Evolutionary conservation across 2,888 invertebrate species (phyloP), one percentile per base, ranked within the genome.

Genomic region (Ophion ellenae): DNA sequence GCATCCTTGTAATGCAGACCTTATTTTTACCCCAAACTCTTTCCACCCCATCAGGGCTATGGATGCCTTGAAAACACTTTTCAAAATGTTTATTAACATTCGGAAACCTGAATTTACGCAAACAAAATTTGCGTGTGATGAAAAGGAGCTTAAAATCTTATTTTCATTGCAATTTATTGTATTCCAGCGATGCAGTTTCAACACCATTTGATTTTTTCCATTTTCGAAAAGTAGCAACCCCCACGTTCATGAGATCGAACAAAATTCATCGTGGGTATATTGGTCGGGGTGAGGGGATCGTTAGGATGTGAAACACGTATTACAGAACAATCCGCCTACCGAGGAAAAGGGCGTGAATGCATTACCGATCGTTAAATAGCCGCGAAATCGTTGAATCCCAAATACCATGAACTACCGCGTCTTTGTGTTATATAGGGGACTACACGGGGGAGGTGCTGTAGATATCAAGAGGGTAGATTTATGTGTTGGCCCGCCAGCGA

Each of bases 381-480:
- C 59, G 66, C 40, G 64, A 83, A 85, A 67, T 61, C 75, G 73
- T 83, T 79, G 77, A 80, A 85, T 80, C 76, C 79, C 67, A 76
- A 83, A 80, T 76, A 83, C 71, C 63, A 75, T 74, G 47, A 67
- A 45, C 73, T 74, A 40, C 66, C 69, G 20, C 53, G 20, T 69
- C 70, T 69, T 75, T 66, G 75, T 53, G 24, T 67, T 71, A 24
- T 74, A 57, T 24, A 66, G 14, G 40, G 53, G 59, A 47, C 57
- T 81, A 32, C 59, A 67, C 66, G 24, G 53, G 74, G 20, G 70
- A n/a, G 66, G 75, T 66, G 11, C 79, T 73, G 73, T 81, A 67
- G 61, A 84, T 81, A 81, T 83, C 71, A 76, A 71, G 80, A 71
- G 83, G 79, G 71, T 67, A 73, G 83, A 84, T 80, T 85, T 83